These are phyloP conservation scores for Leiothrix lutea DNA, from an alignment of 2,113 vertebrate genomes.

Conservation along the genomic window DNA sequence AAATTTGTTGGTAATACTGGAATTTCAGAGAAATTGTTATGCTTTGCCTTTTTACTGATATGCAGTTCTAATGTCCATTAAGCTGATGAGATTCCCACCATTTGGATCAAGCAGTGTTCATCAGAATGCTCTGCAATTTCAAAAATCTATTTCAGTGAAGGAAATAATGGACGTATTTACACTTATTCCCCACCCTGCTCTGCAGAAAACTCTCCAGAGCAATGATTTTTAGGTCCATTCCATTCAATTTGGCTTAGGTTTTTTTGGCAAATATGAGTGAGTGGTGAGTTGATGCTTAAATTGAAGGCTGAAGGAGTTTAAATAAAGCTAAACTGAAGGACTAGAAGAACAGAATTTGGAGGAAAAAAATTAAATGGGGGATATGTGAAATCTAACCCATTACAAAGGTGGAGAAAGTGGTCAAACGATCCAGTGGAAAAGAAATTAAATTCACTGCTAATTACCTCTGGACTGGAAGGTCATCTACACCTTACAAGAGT, in stretches of 20 bases:
- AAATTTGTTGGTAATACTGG: neutral
- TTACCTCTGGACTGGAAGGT: neutral
- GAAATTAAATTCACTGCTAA: neutral
- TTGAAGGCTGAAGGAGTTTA: neutral
- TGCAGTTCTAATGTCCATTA: neutral
- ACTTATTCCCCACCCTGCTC: neutral
- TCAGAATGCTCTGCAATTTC: neutral
- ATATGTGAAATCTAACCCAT: neutral
- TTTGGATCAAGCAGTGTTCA: neutral
- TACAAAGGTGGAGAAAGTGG: neutral
- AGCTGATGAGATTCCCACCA: neutral
- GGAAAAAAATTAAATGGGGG: rapidly evolving
- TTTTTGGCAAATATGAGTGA: neutral
- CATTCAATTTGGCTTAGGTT: neutral
- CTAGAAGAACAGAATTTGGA: neutral
- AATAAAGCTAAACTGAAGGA: neutral
- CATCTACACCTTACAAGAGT: neutral
- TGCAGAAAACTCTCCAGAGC: neutral
- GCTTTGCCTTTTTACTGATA: neutral
- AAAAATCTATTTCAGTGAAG: neutral
- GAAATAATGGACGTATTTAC: neutral
- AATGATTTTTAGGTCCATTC: neutral
- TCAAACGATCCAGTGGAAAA: neutral
- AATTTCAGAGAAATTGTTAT: neutral
- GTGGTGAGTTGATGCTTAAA: neutral